These are phyloP conservation scores for Mercenaria mercenaria DNA, from an alignment of 1,140 invertebrate species.

Conservation along the genomic window DNA sequence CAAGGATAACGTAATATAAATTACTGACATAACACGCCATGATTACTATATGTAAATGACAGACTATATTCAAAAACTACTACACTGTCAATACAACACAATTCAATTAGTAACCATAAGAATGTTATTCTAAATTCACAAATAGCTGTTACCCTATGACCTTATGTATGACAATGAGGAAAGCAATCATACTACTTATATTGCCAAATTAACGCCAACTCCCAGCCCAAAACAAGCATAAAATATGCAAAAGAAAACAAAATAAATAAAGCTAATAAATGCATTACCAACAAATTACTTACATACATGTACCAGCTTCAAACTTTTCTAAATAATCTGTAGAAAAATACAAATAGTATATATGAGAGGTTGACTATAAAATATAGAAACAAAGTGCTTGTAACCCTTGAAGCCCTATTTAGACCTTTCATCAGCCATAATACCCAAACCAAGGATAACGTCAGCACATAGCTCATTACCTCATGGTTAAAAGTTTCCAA, in stretches of 20 bases:
- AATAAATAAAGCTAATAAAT: not conserved
- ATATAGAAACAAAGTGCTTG: not conserved
- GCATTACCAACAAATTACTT: not conserved
- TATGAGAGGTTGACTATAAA: not conserved
- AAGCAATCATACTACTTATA: too few species aligned
- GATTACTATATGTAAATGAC: too few species aligned
- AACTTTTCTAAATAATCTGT: too few species aligned
- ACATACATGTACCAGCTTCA: not conserved
- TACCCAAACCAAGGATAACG: not conserved
- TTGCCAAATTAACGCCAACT: too few species aligned
- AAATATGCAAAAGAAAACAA: not conserved
- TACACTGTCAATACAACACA: not conserved
- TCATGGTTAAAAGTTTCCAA: not conserved
- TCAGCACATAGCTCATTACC: not conserved
- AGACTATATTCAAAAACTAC: too few species aligned
- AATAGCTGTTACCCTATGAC: too few species aligned
- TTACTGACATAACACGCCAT: too few species aligned
- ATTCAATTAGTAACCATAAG: too few species aligned
- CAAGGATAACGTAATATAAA: too few species aligned
- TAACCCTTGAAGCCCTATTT: not conserved
- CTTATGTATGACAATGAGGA: too few species aligned
- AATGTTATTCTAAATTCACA: too few species aligned
- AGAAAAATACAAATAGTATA: too few species aligned
- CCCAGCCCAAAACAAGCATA: not conserved
- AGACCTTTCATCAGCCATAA: not conserved